phyloP scores from a whole-genome alignment of 2,797 vertebrate species.

The Gila robusta region DNA sequence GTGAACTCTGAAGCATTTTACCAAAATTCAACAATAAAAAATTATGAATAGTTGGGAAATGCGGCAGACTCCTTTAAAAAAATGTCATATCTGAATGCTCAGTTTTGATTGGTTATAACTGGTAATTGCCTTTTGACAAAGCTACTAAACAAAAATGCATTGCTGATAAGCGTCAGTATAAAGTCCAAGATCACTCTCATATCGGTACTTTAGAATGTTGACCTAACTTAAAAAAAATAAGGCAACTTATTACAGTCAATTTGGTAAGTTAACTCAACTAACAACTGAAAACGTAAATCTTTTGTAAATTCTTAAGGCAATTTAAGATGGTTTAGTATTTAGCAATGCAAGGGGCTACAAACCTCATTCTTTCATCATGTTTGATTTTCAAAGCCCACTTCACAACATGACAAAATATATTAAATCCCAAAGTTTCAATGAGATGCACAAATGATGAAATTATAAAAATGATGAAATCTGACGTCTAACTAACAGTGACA shows the following conservation, averaged over 20 bases:
- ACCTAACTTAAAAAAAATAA: not conserved
- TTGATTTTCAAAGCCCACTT: not conserved
- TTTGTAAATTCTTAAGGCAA: not conserved
- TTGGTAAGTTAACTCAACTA: not conserved
- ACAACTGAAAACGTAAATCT: not conserved
- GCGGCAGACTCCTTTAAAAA: not conserved
- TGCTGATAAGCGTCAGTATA: not conserved
- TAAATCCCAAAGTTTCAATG: not conserved
- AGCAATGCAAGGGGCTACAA: not conserved
- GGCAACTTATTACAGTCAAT: not conserved
- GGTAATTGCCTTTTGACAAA: not conserved
- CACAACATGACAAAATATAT: not conserved
- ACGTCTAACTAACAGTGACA: not conserved
- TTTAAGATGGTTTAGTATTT: not conserved
- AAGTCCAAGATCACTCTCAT: not conserved
- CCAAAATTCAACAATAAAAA: not conserved
- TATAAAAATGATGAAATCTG: not conserved
- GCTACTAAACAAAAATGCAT: not conserved
- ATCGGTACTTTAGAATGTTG: not conserved
- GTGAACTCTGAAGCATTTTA: not conserved
- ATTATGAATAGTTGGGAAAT: not conserved
- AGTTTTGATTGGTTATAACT: not conserved
- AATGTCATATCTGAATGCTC: not conserved
- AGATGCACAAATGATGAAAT: not conserved
- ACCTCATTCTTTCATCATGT: not conserved